Percentiles rank a stretch among this genome's conserved stretches.
phyloP scores from a whole-genome alignment of 2,113 vertebrate species.

The Plotosus lineatus region DNA sequence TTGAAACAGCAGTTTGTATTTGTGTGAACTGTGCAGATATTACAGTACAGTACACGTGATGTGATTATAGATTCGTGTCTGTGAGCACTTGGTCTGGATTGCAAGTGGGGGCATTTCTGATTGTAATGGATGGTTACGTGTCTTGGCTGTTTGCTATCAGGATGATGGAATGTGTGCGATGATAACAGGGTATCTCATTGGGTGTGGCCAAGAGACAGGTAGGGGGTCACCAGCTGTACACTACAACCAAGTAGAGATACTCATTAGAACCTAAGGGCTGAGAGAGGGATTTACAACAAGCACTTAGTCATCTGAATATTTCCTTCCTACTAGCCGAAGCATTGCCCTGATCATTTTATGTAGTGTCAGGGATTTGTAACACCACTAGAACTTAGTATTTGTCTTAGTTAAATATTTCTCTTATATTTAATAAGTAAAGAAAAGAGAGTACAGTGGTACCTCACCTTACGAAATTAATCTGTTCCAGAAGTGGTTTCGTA shows the following conservation, averaged over 20 bases:
- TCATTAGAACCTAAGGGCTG: slow-evolving; percentile 32
- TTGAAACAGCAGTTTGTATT: slow-evolving; percentile 25
- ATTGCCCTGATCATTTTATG: slow-evolving; percentile 46
- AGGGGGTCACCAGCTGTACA: slow-evolving; percentile 37
- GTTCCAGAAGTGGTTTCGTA: no score
- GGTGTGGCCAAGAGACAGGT: slow-evolving; percentile 7
- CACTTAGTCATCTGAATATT: slow-evolving; percentile 43
- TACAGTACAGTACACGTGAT: slow-evolving; percentile 32
- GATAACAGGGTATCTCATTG: slow-evolving; percentile 21
- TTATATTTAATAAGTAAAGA: not conserved
- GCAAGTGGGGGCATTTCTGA: slow-evolving; percentile 45
- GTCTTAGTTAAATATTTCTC: slow-evolving; percentile 30
- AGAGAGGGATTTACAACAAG: slow-evolving; percentile 5
- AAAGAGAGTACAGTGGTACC: no score
- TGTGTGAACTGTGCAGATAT: slow-evolving; percentile 10
- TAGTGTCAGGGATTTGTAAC: slow-evolving; percentile 49
- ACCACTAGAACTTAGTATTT: slow-evolving; percentile 35
- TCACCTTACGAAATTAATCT: no score
- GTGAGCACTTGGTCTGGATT: slow-evolving; percentile 38
- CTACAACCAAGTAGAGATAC: slow-evolving; percentile 19
- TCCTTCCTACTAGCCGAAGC: slow-evolving; percentile 36
- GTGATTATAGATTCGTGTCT: slow-evolving; percentile 49
- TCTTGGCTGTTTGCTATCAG: slow-evolving; percentile 49
- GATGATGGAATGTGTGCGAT: slow-evolving; percentile 26
- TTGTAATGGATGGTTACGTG: slow-evolving; percentile 53